phyloP scores from a whole-genome alignment of 2,113 vertebrate species.

The Syrmaticus mikado region DNA sequence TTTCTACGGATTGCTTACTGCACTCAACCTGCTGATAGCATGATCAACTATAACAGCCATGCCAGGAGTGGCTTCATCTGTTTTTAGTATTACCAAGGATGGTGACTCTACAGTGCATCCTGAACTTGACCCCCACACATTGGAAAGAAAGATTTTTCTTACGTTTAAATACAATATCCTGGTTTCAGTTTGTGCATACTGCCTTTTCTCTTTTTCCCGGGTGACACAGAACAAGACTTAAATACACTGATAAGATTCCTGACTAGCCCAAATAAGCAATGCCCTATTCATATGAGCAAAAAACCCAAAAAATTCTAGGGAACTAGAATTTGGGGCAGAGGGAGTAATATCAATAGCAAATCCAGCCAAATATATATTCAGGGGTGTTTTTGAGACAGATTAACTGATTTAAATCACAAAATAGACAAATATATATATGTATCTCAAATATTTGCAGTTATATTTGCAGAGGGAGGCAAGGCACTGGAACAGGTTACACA shows the following conservation, averaged over 20 bases:
- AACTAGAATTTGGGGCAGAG: background rate
- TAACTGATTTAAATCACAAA: background rate
- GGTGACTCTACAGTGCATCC: background rate
- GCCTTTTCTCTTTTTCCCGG: background rate
- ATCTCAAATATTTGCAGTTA: background rate
- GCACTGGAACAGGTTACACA: too few species aligned
- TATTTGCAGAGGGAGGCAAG: background rate
- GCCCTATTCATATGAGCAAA: background rate
- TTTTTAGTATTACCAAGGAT: too few species aligned
- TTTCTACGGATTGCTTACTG: too few species aligned
- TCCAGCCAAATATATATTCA: conserved; percentile 58
- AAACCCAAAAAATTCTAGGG: background rate
- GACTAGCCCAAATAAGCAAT: background rate
- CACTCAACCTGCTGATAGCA: background rate
- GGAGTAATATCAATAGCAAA: background rate
- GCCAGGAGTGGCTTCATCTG: background rate
- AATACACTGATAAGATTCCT: background rate
- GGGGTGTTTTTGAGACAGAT: background rate
- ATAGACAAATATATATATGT: background rate
- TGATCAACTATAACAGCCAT: background rate
- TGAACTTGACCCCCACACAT: background rate
- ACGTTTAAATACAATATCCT: background rate
- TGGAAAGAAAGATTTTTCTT: background rate
- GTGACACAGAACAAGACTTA: background rate
- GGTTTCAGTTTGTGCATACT: background rate